phyloP scores from a whole-genome alignment of 2,888 invertebrate species.

The Abrostola triplasia region DNA sequence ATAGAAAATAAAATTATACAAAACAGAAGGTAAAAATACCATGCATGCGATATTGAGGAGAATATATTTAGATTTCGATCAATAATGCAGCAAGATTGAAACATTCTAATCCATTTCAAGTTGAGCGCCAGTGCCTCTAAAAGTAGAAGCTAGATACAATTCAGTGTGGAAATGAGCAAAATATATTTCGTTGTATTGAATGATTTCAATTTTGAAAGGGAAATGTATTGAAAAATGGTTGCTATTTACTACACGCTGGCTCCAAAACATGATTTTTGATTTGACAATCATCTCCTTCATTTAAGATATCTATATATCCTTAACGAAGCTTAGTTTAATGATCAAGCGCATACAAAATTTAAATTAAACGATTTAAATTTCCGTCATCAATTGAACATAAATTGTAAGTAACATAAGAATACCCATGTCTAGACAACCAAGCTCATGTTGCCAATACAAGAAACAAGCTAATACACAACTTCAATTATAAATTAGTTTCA shows the following conservation, averaged over 20 bases:
- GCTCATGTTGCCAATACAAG: constrained; percentile 48
- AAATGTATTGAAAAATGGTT: too few species aligned
- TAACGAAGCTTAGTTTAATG: constrained; percentile 10
- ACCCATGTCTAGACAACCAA: constrained; percentile 40
- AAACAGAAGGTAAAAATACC: neutral
- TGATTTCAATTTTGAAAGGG: too few species aligned
- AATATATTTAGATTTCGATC: neutral
- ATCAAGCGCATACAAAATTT: constrained; percentile 6
- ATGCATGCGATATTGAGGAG: neutral
- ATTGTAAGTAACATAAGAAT: constrained; percentile 52
- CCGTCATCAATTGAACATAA: constrained; percentile 38
- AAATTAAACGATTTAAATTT: constrained; percentile 27
- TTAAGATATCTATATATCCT: neutral
- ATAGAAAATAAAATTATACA: neutral
- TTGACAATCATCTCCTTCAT: neutral
- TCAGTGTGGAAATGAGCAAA: too few species aligned
- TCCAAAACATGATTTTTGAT: too few species aligned
- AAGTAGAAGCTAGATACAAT: neutral
- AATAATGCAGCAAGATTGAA: neutral
- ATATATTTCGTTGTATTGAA: too few species aligned
- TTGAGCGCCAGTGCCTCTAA: neutral
- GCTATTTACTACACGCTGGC: too few species aligned
- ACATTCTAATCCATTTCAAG: neutral
- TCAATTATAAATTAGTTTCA: constrained; percentile 66
- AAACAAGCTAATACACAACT: constrained; percentile 47